Evolutionary conservation across 2,797 vertebrate genomes (phyloP), one percentile per base, ranked within the genome.

Genomic region (Bovichtus diacanthus): DNA sequence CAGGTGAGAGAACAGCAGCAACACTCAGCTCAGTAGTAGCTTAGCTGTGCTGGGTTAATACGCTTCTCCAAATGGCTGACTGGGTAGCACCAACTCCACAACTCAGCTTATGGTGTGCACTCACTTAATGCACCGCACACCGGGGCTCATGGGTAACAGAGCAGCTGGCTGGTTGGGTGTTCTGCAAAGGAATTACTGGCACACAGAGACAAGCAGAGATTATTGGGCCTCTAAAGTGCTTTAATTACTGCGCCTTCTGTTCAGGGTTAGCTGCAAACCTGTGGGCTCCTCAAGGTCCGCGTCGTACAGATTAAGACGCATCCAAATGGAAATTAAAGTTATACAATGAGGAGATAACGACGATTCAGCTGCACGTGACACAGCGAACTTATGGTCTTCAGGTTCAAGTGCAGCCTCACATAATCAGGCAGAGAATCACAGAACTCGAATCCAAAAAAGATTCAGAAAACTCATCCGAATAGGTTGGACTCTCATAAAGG

Each of bases 241-340:
- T 76, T 90, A 89, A 91, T 88, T 82, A 84, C 80, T 23, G 43
- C 0, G 69, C 92, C 91, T 87, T 92, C 91, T 92, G 87, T 87
- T 86, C 7, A 51, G 74, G 76, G 85, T 88, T 69, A 90, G 55
- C 78, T 36, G 25, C 47, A 60, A 72, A 89, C 81, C 68, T 70
- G 70, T 36, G 31, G 64, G 47, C 43, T 67, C 76, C 80, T 47
- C 56, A 47, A 71, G 73, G 74, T 44, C 53, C 11, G 2, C 36
- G 54, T 44, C 44, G 47, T 19, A 8, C 15, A 65, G 49, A 27
- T 80, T 60, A 49, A 50, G 44, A 62, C n/a, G 39, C 46, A 39
- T 53, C 55, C 38, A 1, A 6, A 34, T 11, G 44, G 18, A 75
- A 71, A 78, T 72, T 64, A 74, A 78, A 70, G 56, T 49, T 53